These are phyloP conservation scores for Trididemnum nubilum DNA, from an alignment of 23 tunicate species.

Conservation along the genomic window DNA sequence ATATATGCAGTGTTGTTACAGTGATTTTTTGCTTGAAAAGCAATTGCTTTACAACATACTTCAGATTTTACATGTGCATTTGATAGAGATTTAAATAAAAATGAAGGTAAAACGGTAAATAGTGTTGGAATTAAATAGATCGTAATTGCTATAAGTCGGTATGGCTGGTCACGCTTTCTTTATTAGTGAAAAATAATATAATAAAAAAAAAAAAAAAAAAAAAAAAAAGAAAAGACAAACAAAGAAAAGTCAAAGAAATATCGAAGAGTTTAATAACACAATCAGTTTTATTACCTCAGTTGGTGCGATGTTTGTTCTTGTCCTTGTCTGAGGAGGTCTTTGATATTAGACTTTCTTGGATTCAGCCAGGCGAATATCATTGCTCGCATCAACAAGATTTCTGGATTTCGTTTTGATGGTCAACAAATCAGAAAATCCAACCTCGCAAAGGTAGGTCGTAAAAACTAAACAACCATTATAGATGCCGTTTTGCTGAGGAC, in stretches of 20 bases:
- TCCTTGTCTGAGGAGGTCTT: constrained; percentile 16
- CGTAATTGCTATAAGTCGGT: neutral
- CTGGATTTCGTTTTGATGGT: constrained; percentile 26
- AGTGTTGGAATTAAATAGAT: neutral
- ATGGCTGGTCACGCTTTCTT: neutral
- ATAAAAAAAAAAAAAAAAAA: neutral
- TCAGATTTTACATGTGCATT: neutral
- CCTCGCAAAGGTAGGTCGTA: constrained; percentile 21
- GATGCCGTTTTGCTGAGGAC: constrained; percentile 26
- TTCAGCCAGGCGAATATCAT: constrained; percentile 19
- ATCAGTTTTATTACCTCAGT: constrained; percentile 1
- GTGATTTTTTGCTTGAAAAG: neutral
- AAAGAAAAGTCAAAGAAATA: constrained; percentile 4
- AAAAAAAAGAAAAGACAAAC: neutral
- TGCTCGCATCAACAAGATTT: constrained; percentile 10
- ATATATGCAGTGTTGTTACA: neutral
- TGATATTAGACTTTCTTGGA: constrained; percentile 5
- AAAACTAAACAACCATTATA: constrained; percentile 12
- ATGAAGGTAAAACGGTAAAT: neutral
- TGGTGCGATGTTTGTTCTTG: constrained; percentile 16
- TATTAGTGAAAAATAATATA: neutral
- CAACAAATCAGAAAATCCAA: constrained; percentile 19
- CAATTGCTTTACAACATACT: neutral
- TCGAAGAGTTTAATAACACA: neutral
- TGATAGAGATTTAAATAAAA: neutral